Evolutionary conservation across 2,113 vertebrate species (phyloP).

Genomic region (Myotis yumanensis): DNA sequence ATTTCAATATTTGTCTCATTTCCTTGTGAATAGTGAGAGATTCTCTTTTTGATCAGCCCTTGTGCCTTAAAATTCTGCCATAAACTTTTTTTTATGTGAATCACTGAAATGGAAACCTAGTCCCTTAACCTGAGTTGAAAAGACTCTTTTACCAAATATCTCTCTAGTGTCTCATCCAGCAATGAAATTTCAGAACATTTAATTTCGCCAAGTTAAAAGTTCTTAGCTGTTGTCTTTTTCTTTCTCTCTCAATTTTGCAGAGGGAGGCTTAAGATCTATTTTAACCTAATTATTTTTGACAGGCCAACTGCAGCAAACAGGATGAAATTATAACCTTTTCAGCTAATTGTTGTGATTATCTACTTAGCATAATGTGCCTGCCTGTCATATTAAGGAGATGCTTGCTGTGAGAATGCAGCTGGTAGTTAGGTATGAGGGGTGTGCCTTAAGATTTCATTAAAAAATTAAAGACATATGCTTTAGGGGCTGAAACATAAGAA

Average conservation of each 20-base stretch:
- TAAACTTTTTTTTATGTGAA: neutral
- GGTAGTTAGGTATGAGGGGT: conserved; percentile 5
- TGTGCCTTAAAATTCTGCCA: neutral
- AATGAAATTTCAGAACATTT: conserved; percentile 47
- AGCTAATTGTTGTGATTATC: conserved; percentile 49
- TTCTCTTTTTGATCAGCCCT: neutral
- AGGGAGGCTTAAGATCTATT: conserved; percentile 59
- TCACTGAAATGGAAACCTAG: conserved; percentile 12
- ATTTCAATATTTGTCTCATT: neutral
- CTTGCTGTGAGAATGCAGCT: conserved; percentile 59
- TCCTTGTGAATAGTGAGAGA: neutral
- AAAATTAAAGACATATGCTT: neutral
- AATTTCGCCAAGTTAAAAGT: conserved; percentile 38
- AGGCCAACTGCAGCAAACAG: conserved; percentile 55
- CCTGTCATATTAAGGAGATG: conserved; percentile 30
- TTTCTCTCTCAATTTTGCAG: neutral
- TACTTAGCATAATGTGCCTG: conserved; percentile 54
- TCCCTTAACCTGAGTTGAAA: neutral
- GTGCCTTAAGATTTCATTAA: neutral
- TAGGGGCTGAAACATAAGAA: neutral
- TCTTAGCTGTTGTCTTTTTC: neutral
- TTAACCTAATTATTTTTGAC: conserved; percentile 63
- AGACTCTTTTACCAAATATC: neutral
- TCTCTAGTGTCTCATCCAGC: neutral
- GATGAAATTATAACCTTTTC: conserved; percentile 66